These are phyloP conservation scores for Prenolepis imparis DNA, from an alignment of 2,888 invertebrate species.

Conservation along the genomic window DNA sequence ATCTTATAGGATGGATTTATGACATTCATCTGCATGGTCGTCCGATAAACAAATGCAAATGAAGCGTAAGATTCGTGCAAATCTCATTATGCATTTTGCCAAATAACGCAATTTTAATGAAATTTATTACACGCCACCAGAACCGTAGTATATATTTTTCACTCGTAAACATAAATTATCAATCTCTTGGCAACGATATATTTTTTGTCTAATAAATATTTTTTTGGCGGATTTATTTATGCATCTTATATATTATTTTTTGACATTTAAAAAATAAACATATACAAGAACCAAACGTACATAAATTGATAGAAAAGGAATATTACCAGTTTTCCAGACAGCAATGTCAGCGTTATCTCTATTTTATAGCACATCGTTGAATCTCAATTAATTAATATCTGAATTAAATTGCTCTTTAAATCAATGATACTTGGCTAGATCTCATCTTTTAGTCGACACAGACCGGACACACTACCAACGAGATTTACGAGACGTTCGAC, in stretches of 20 bases:
- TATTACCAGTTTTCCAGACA: not conserved
- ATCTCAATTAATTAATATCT: slow-evolving; percentile 36
- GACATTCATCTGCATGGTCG: slow-evolving; percentile 1
- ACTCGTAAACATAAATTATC: not conserved
- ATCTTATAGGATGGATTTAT: slow-evolving; percentile 15
- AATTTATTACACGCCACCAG: not conserved
- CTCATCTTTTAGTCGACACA: slow-evolving; percentile 1
- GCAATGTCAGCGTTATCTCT: not conserved
- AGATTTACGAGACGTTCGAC: slow-evolving; percentile 71
- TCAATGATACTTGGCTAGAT: slow-evolving; percentile 15
- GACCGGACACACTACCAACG: not conserved
- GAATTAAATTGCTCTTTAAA: slow-evolving; percentile 32
- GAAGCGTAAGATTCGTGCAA: slow-evolving; percentile 29
- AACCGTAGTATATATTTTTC: not conserved
- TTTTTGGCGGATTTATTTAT: not conserved
- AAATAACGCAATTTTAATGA: slow-evolving; percentile 13
- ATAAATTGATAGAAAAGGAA: not conserved
- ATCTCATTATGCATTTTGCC: slow-evolving; percentile 23
- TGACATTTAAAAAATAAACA: slow-evolving; percentile 12
- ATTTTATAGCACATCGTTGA: slow-evolving; percentile 20
- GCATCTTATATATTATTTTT: not conserved
- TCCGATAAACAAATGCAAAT: slow-evolving; percentile 29
- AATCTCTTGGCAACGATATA: not conserved
- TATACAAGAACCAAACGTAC: not conserved
- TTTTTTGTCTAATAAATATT: slow-evolving; percentile 4